Percentiles rank a stretch among this genome's conserved stretches.
These are phyloP conservation scores for Drosophila meridiana DNA, from an alignment of 2,888 invertebrate species.

Conservation along the genomic window DNA sequence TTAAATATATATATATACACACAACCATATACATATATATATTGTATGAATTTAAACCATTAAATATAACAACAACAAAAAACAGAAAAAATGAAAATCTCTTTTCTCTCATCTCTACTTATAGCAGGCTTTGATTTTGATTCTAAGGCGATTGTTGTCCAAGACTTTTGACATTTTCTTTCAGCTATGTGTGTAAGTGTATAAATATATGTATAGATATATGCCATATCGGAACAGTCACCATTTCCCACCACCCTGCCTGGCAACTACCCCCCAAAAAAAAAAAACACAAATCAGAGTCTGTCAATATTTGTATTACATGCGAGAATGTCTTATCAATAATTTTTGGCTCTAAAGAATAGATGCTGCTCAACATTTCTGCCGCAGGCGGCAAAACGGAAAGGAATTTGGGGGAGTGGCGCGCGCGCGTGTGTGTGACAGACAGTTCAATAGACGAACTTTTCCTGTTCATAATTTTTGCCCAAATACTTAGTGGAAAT, in stretches of 20 bases:
- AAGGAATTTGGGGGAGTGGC: constrained; percentile 39
- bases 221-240: constrained; percentile 8
- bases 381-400: constrained; percentile 36
- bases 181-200: constrained; percentile 13
- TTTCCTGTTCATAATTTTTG: constrained; percentile 54
- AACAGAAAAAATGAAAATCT: constrained; percentile 22
- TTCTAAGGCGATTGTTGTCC: constrained; percentile 64
- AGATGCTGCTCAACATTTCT: constrained; percentile 35
- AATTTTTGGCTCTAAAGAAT: constrained; percentile 69
- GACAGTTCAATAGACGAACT: constrained; percentile 60
- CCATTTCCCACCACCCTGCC: constrained; percentile 27
- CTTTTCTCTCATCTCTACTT: constrained; percentile 64
- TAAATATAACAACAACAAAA: constrained; percentile 56
- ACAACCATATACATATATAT: constrained; percentile 62
- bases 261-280: constrained; percentile 2
- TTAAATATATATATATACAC: constrained; percentile 68
- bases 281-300: constrained; percentile 60
- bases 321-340: constrained; percentile 72
- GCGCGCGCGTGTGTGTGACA: constrained; percentile 63
- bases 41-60: constrained; percentile 70
- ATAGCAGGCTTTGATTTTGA: constrained; percentile 52
- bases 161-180: constrained; percentile 68
- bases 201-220: not conserved
- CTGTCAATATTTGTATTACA: constrained; percentile 78
- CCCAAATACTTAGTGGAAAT: constrained; percentile 18